Percentiles rank a stretch among this genome's conserved stretches.
phyloP scores from a whole-genome alignment of 2,888 invertebrate species.

The Troides oblongomaculatus region DNA sequence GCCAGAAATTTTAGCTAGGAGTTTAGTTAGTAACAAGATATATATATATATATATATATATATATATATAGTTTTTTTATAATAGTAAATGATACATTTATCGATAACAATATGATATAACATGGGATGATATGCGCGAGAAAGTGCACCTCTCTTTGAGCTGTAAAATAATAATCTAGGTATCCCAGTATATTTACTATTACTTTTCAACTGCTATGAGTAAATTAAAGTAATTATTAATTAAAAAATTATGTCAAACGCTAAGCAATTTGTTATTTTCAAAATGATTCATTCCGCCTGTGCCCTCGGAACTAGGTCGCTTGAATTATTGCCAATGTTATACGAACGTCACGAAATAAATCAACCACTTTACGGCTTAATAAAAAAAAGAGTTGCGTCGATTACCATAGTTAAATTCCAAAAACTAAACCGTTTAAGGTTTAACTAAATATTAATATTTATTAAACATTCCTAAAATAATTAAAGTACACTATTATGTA shows the following conservation, averaged over 20 bases:
- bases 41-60: too few relatives aligned
- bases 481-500: background rate
- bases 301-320: background rate
- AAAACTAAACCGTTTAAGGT: background rate
- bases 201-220: too few relatives aligned
- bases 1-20: too few relatives aligned
- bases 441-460: background rate
- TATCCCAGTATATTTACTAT: too few relatives aligned
- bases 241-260: background rate
- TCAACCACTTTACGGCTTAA: slow-evolving; percentile 7
- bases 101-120: too few relatives aligned
- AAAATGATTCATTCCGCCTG: background rate
- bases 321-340: slow-evolving; percentile 6
- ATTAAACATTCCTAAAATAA: background rate
- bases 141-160: too few relatives aligned
- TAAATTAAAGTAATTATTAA: background rate
- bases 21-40: too few relatives aligned
- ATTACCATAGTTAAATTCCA: background rate
- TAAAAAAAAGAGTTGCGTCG: background rate
- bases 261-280: slow-evolving; percentile 2
- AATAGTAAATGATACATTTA: too few relatives aligned
- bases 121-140: too few relatives aligned
- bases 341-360: slow-evolving; percentile 11
- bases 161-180: too few relatives aligned
- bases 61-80: too few relatives aligned